These are phyloP conservation scores for Amyelois transitella DNA, from an alignment of 1,140 invertebrate genomes.

Conservation along the genomic window DNA sequence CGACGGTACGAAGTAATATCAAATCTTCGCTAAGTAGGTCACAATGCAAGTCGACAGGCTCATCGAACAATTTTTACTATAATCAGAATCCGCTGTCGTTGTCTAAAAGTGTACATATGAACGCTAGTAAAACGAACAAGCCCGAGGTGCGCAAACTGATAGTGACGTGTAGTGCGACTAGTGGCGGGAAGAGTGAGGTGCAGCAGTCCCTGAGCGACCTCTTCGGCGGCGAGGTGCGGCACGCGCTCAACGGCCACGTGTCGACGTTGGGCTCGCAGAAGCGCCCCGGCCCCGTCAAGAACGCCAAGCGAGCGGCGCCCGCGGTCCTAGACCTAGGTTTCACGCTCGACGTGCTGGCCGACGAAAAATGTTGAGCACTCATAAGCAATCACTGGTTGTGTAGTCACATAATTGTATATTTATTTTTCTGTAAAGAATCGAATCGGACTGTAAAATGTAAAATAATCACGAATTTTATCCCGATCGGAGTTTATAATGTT, in stretches of 20 bases:
- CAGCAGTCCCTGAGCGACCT: conserved; percentile 50
- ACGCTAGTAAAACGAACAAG: conserved; percentile 56
- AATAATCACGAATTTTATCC: conserved; percentile 52
- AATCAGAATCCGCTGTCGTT: conserved; percentile 44
- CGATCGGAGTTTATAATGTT: conserved; percentile 43
- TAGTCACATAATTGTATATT: conserved; percentile 67
- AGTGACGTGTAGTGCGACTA: conserved; percentile 54
- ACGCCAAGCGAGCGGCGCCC: conserved; percentile 34
- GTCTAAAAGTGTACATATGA: conserved; percentile 58
- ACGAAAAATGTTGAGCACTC: conserved; percentile 67
- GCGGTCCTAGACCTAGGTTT: conserved; percentile 61
- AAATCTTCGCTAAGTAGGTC: conserved; percentile 56
- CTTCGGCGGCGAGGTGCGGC: conserved; percentile 39
- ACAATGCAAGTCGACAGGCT: conserved; percentile 35
- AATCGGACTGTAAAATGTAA: conserved; percentile 54
- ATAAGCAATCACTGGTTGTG: conserved; percentile 61
- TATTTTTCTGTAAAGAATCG: conserved; percentile 68
- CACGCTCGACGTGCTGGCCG: conserved; percentile 63
- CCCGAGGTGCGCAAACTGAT: conserved; percentile 67
- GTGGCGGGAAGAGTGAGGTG: conserved; percentile 37
- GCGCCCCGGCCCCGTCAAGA: conserved; percentile 30
- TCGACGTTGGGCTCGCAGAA: conserved; percentile 23
- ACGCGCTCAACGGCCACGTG: conserved; percentile 52
- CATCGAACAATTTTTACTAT: conserved; percentile 46
- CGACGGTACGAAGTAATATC: conserved; percentile 64